Base-by-base conservation (phyloP, 2,113 vertebrate species). In the Oncorhynchus keta region DNA sequence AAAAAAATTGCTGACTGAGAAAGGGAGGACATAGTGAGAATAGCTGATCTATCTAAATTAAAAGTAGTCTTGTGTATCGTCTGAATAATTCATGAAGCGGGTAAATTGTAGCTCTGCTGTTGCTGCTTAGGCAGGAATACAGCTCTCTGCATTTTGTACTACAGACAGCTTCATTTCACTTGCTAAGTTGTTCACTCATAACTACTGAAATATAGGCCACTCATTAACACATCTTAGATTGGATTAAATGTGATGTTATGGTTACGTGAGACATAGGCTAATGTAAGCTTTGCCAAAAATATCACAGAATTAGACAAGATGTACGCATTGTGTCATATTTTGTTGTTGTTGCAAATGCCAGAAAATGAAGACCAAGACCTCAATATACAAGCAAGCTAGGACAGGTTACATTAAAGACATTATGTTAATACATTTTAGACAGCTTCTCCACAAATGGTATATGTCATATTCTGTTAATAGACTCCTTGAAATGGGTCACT, bases 61-160 rank as follows among this genome's bases (percentile, higher is more conserved):
- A 91, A 90, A 86, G 83, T 75, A 81, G 78, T 85, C 83, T 86
- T 86, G 86, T 89, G 83, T 83, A 84, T 87, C 70, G 4, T 24
- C 61, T 93, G 79, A 92, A 92, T 92, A 88, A 91, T 93, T 89
- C 84, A 91, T 90, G 35, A 78, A 28, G 73, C 49, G 13, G 59
- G 73, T 70, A 79, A 88, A 88, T 85, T 85, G 86, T 68, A 18
- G 4, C 51, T 55, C 76, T 78, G 67, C 81, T 79, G 86, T 79
- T 70, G 51, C 51, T 83, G 83, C 78, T 80, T 68, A 79, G 74
- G 82, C 67, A 76, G 76, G 70, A 6, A 68, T 48, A 66, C 51
- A 14, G 45, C 35, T 76, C 66, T 75, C 55, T 14, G 70, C 82
- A 86, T 87, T 84, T 83, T 87, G 79, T 80, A 69, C 78, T 76